Evolutionary conservation across 2,888 invertebrate species (phyloP), one percentile per base, ranked within the genome.

Genomic region (Lymantria dispar): DNA sequence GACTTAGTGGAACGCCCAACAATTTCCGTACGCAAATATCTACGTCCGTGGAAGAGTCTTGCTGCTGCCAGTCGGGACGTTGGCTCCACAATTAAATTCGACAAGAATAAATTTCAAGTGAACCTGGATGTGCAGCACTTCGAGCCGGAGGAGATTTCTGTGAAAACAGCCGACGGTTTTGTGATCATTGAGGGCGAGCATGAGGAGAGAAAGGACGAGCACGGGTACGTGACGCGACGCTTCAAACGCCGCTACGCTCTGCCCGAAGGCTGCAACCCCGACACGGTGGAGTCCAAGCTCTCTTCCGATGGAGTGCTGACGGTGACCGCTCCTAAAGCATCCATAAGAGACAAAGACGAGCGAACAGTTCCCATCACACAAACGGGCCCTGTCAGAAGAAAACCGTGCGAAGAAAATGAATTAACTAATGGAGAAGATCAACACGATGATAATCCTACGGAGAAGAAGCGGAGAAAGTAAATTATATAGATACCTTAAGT

Each of bases 41-140:
- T 80, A 3, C 80, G 88, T 0, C 87, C 87, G 0, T 87, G 87
- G 87, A 74, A 87, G 30, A 89, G 87, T 43, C 63, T 92, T 13
- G 75, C 88, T 1, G 71, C 89, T 0, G 73, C 83, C 3, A 70
- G 85, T 0, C 75, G 77, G 36, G 93, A 93, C 64, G 85, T 92
- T 43, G 92, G 91, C 0, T 93, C 92, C 0, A 92, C 91, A 12
- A 91, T 94, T 43, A 87, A 92, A 46, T 78, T 77, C 0, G 92
- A 93, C 68, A 91, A 92, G 29, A 90, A 94, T 54, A 92, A 87
- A 54, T 95, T 94, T 67, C 94, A 94, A 75, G 93, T 95, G 0
- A 94, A 93, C 64, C 82, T 96, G 71, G 96, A 96, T 73, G 95
- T 96, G 0, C 94, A 95, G 56, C 95, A 96, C 60, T 97, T 96